Conservation (phyloP, 2,888 invertebrate genomes). For the Ommatoiulus sabulosus region DNA sequence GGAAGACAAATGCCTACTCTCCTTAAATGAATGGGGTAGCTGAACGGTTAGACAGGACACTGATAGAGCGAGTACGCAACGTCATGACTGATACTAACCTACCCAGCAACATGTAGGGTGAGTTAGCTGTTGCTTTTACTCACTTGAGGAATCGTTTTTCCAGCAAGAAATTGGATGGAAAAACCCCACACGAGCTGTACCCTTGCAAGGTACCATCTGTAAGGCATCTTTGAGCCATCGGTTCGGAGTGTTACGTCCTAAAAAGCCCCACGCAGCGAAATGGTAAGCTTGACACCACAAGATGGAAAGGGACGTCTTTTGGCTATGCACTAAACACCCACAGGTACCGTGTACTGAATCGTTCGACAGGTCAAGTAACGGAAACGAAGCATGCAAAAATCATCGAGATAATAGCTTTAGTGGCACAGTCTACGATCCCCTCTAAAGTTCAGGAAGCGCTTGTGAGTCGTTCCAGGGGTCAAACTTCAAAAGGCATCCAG, state of each 20-base stretch:
- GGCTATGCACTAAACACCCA: background rate
- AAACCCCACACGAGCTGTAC: background rate
- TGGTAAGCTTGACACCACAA: background rate
- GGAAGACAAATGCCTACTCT: background rate
- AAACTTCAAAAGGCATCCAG: too few species aligned
- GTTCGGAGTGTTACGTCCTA: background rate
- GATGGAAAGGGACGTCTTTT: background rate
- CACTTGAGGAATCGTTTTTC: background rate
- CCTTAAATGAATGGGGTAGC: background rate
- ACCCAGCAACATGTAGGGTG: background rate
- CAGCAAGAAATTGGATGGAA: background rate
- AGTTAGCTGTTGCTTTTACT: background rate
- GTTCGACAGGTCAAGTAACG: background rate
- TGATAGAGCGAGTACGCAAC: background rate
- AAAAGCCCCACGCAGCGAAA: background rate
- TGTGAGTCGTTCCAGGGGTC: too few species aligned
- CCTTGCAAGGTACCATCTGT: background rate
- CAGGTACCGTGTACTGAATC: background rate
- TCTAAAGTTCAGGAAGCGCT: too few species aligned
- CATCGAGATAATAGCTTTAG: background rate
- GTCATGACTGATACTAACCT: background rate
- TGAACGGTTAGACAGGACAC: background rate
- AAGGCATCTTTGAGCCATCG: background rate
- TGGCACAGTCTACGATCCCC: too few species aligned
- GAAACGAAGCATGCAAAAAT: background rate